These are phyloP conservation scores for Anabas testudineus DNA, from an alignment of 2,797 vertebrate genomes.

Conservation along the genomic window DNA sequence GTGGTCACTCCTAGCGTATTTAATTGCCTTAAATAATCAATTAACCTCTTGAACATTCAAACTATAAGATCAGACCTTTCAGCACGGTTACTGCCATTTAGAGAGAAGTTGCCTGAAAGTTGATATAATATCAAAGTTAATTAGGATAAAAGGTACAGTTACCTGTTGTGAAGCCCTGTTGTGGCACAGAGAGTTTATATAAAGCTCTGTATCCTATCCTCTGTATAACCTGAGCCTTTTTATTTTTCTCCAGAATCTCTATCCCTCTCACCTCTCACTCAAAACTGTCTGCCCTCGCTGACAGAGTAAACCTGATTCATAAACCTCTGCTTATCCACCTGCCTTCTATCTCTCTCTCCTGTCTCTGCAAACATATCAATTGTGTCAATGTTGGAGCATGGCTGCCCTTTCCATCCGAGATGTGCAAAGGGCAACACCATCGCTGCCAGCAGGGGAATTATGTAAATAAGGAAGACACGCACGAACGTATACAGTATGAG, in stretches of 20 bases:
- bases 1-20: conserved; percentile 60
- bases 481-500: neutral
- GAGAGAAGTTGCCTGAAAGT: conserved; percentile 11
- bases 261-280: conserved; percentile 56
- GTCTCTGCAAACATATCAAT: conserved; percentile 84
- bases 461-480: conserved; percentile 61
- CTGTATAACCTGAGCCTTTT: conserved; percentile 47
- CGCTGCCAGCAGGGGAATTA: conserved; percentile 56
- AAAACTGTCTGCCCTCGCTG: conserved; percentile 50
- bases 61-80: conserved; percentile 29
- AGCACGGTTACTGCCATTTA: neutral
- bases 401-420: conserved; percentile 76
- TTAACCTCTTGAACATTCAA: conserved; percentile 49
- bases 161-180: conserved; percentile 65
- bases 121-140: conserved; percentile 26
- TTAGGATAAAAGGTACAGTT: conserved; percentile 56
- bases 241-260: conserved; percentile 57
- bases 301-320: conserved; percentile 73
- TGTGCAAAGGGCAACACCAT: conserved; percentile 80
- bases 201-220: conserved; percentile 51
- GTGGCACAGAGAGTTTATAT: conserved; percentile 50
- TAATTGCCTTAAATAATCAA: conserved; percentile 76
- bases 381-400: conserved; percentile 81
- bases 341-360: conserved; percentile 57
- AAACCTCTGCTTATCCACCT: conserved; percentile 76